Evolutionary conservation across 1,140 invertebrate genomes (phyloP).

Genomic region (Neoseiulus cucumeris): DNA sequence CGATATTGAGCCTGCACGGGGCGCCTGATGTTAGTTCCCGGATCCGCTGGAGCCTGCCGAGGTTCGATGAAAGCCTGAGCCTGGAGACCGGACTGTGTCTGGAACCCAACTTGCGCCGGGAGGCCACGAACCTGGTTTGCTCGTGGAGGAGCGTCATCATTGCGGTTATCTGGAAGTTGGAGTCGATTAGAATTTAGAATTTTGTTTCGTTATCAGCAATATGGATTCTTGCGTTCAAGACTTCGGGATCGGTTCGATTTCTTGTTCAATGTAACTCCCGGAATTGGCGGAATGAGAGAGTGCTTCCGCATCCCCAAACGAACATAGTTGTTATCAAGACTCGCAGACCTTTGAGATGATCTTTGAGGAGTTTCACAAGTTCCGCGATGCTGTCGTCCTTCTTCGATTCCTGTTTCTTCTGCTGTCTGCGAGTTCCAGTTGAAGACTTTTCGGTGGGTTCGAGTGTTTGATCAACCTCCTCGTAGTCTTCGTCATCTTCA

Average conservation of each 20-base stretch:
- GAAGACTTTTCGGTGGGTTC: slow-evolving; percentile 11
- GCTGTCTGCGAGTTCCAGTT: not conserved
- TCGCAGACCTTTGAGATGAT: not conserved
- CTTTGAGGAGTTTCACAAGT: not conserved
- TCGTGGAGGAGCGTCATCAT: not conserved
- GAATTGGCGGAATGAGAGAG: too few species aligned
- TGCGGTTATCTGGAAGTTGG: not conserved
- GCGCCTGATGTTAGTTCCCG: not conserved
- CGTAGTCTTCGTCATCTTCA: slow-evolving; percentile 11
- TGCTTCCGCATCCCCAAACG: too few species aligned
- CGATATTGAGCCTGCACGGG: not conserved
- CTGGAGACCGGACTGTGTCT: not conserved
- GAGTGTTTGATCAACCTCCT: slow-evolving; percentile 14
- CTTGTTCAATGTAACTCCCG: too few species aligned
- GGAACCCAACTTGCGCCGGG: not conserved
- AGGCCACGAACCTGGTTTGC: not conserved
- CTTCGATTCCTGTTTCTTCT: not conserved
- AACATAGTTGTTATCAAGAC: too few species aligned
- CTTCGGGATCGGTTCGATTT: too few species aligned
- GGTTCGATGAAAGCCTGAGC: not conserved
- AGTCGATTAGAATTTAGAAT: too few species aligned
- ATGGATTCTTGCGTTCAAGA: too few species aligned
- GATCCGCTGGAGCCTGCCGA: not conserved
- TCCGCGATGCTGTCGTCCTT: slow-evolving; percentile 7
- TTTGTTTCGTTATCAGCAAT: too few species aligned